These are phyloP conservation scores for Thamnaconus septentrionalis DNA, from an alignment of 2,113 vertebrate genomes.

Conservation along the genomic window DNA sequence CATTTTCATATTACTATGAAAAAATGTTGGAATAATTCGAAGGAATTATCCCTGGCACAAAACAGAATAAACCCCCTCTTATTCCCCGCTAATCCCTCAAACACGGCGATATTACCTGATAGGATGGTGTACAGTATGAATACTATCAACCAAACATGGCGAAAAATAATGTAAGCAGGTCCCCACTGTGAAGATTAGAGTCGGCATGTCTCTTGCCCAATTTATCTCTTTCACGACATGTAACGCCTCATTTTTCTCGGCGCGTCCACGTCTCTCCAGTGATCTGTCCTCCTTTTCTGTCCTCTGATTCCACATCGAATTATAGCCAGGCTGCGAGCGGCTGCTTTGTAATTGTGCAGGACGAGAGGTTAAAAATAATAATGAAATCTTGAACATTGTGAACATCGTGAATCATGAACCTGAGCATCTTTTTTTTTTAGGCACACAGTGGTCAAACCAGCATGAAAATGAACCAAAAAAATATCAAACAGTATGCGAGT, in stretches of 20 bases:
- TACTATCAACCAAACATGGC: conserved; percentile 70
- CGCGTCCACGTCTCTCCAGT: conserved; percentile 12
- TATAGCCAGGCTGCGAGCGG: conserved; percentile 4
- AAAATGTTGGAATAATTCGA: conserved; percentile 66
- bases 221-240: conserved; percentile 52
- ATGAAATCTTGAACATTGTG: not conserved
- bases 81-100: conserved; percentile 77
- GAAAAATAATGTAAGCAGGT: conserved; percentile 70
- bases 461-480: too few species aligned
- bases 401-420: not conserved
- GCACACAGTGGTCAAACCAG: too few species aligned
- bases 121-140: conserved; percentile 67
- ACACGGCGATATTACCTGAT: conserved; percentile 78
- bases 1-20: conserved; percentile 77
- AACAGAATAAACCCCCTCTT: conserved; percentile 72
- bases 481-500: too few species aligned
- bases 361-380: conserved; percentile 6
- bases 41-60: conserved; percentile 71
- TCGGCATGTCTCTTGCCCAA: conserved; percentile 35
- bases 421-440: too few species aligned
- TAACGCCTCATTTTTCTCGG: conserved; percentile 27
- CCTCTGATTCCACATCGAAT: conserved; percentile 10
- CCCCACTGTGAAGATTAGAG: conserved; percentile 70
- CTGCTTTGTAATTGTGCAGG: conserved; percentile 1
- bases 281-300: not conserved